These are phyloP conservation scores for Dipodomys stephensi DNA, from an alignment of 2,113 vertebrate species.

Conservation along the genomic window DNA sequence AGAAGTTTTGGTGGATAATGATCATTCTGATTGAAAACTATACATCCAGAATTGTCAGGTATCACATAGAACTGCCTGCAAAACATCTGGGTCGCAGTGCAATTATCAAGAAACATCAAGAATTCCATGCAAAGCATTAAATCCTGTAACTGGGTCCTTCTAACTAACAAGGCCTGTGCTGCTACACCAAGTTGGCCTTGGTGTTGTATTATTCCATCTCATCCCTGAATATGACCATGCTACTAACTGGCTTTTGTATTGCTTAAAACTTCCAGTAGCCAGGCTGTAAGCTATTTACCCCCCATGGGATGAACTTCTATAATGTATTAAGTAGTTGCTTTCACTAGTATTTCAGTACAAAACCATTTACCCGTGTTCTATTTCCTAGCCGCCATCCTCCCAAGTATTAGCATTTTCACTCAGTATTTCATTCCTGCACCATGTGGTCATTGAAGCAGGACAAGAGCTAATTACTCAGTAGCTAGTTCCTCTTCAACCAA, in stretches of 20 bases:
- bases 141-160: not conserved
- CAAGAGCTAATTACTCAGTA: not conserved
- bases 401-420: not conserved
- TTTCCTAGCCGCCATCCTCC: not conserved
- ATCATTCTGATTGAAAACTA: not conserved
- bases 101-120: conserved; percentile 32
- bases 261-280: not conserved
- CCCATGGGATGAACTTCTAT: not conserved
- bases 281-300: not conserved
- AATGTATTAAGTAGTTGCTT: not conserved
- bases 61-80: not conserved
- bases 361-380: not conserved
- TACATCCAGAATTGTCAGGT: not conserved
- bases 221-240: not conserved
- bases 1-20: too few species aligned
- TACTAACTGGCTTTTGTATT: not conserved
- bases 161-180: not conserved
- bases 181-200: not conserved
- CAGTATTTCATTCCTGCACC: not conserved
- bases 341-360: not conserved
- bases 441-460: not conserved
- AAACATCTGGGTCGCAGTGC: not conserved
- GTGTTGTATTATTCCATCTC: not conserved
- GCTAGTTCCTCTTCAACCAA: not conserved
- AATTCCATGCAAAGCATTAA: conserved; percentile 19